Evolutionary conservation across 1,140 invertebrate species (phyloP), one percentile per base, ranked within the genome.

Genomic region (Cotesia typhae): DNA sequence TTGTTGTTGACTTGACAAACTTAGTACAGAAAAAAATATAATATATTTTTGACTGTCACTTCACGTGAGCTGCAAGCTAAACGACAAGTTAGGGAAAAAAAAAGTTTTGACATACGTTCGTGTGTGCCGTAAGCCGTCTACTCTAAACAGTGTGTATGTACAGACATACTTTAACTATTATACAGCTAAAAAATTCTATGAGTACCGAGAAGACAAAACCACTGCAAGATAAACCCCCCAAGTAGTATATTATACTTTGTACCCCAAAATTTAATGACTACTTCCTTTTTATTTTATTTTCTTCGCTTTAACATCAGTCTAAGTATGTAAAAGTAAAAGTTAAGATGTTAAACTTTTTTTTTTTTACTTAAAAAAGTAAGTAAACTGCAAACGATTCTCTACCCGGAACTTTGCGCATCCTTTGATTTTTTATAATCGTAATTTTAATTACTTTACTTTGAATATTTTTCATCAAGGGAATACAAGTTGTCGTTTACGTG

Each of bases 401-500:
- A 67, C 66, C 51, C 66, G 66, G 66, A 67, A 67, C 66, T 55
- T 17, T 28, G 66, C 66, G 66, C 66, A 67, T 67, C 66, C 51
- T 72, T 72, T 55, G 63, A 69, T 67, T 72, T 61, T 72, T 72
- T 67, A 57, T 64, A 72, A 72, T 67, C 36, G 59, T 66, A 7
- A 51, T 61, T 51, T 71, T 72, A 67, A 67, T 66, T 72, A 67
- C 67, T 60, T 72, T 37, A 53, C 52, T 53, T 67, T 66, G 36
- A 72, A 61, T 66, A 60, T 72, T 67, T 60, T 12, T 53, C 59
- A 28, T 63, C n/a, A 57, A 17, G 57, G 9, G 38, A 51, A 61
- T 37, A 38, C 61, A 59, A 20, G 57, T 20, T 20, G 9, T 59
- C 20, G 20, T 17, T 59, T 7, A 20, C 57, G 60, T 36, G 38